A percentile compares a stretch with the other conserved stretches of the same genome.
phyloP scores from a whole-genome alignment of 2,888 invertebrate species.

The Drosophila mettleri region DNA sequence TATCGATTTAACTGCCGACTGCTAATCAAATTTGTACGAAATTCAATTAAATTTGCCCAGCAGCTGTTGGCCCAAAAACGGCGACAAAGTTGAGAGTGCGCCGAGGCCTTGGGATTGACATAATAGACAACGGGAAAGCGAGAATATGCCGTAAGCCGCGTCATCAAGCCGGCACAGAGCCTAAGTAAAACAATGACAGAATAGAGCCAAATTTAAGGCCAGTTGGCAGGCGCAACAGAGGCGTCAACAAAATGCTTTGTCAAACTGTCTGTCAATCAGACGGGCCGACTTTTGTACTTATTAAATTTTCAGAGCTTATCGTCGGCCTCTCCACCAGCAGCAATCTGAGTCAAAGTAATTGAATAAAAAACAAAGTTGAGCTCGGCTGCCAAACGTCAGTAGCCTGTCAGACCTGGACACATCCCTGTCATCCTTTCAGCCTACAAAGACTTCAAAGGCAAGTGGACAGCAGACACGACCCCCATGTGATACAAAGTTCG shows the following conservation, averaged over 20 bases:
- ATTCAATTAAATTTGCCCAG: slow-evolving; percentile 69
- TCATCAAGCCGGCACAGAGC: slow-evolving; percentile 21
- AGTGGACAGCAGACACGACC: slow-evolving; percentile 20
- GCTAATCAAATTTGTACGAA: slow-evolving; percentile 71
- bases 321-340: slow-evolving; percentile 43
- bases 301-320: slow-evolving; percentile 73
- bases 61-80: slow-evolving; percentile 34
- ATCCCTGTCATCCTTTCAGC: background rate
- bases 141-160: slow-evolving; percentile 22
- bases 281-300: slow-evolving; percentile 57
- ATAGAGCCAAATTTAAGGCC: slow-evolving; percentile 22
- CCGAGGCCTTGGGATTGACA: slow-evolving; percentile 23
- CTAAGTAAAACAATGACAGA: slow-evolving; percentile 42
- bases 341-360: slow-evolving; percentile 70
- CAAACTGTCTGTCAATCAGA: slow-evolving; percentile 65
- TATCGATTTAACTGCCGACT: slow-evolving; percentile 61
- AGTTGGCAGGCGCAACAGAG: slow-evolving; percentile 28
- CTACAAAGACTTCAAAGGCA: slow-evolving; percentile 40
- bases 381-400: slow-evolving; percentile 66
- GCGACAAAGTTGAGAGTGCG: slow-evolving; percentile 30
- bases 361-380: slow-evolving; percentile 67
- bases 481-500: slow-evolving; percentile 22
- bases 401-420: slow-evolving; percentile 31
- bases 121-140: slow-evolving; percentile 21
- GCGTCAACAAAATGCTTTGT: slow-evolving; percentile 56